Evolutionary conservation across 2,888 invertebrate species (phyloP).

Genomic region (Drosophila fulvimacula): DNA sequence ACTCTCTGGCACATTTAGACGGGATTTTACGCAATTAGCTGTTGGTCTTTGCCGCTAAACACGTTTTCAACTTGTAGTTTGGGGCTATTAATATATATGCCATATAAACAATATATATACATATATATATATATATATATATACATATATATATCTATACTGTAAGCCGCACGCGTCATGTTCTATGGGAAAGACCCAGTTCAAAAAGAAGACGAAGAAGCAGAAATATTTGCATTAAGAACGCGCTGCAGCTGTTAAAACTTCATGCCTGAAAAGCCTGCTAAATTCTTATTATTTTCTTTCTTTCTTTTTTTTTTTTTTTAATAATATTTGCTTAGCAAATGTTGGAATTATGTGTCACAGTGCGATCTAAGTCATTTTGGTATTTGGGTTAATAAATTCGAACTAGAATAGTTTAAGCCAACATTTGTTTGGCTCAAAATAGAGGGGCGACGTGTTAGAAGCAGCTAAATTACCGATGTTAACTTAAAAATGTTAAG

Average conservation of each 20-base stretch:
- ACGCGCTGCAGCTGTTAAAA: slow-evolving; percentile 45
- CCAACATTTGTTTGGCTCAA: neutral
- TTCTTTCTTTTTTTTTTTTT: neutral
- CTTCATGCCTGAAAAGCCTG: slow-evolving; percentile 26
- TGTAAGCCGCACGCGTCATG: slow-evolving; percentile 14
- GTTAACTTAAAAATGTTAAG: neutral
- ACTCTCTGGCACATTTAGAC: slow-evolving; percentile 4
- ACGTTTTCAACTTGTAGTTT: slow-evolving; percentile 18
- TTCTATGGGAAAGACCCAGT: slow-evolving; percentile 44
- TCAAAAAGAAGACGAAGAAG: slow-evolving; percentile 1
- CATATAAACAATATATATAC: neutral
- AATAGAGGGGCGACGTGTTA: neutral
- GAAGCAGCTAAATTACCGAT: neutral
- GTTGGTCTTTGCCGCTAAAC: slow-evolving; percentile 10
- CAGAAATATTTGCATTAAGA: slow-evolving; percentile 29
- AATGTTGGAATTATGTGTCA: slow-evolving; percentile 31
- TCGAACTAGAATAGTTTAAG: slow-evolving; percentile 3
- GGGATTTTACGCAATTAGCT: slow-evolving; percentile 10
- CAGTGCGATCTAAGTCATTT: neutral
- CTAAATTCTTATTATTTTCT: neutral
- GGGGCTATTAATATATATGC: slow-evolving; percentile 18
- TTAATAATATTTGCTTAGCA: slow-evolving; percentile 18
- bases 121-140: neutral
- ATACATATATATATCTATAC: neutral
- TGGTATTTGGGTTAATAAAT: neutral